These are phyloP conservation scores for Steinernema hermaphroditum DNA, from an alignment of 2,888 invertebrate species.

Conservation along the genomic window DNA sequence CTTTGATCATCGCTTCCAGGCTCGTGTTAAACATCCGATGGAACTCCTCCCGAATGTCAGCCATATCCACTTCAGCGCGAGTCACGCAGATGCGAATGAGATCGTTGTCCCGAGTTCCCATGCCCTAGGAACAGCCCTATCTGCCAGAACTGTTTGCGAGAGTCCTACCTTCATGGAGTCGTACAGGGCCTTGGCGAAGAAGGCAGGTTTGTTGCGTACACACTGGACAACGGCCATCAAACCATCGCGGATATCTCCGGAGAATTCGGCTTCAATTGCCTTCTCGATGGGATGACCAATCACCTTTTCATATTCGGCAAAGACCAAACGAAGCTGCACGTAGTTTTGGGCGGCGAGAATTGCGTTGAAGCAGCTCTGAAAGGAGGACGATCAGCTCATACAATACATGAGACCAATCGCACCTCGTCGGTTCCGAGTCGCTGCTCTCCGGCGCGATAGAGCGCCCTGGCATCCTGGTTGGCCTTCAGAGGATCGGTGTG, in stretches of 20 bases:
- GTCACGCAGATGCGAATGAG: slow-evolving; percentile 60
- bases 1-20: slow-evolving; percentile 34
- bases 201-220: slow-evolving; percentile 46
- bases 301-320: slow-evolving; percentile 68
- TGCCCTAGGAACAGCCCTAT: slow-evolving; percentile 43
- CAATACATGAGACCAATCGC: no score
- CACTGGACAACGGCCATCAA: slow-evolving; percentile 54
- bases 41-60: slow-evolving; percentile 80
- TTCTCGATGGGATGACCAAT: slow-evolving; percentile 66
- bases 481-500: slow-evolving; percentile 77
- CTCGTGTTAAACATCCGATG: slow-evolving; percentile 64
- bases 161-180: slow-evolving; percentile 55
- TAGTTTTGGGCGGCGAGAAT: slow-evolving; percentile 68
- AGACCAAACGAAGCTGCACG: slow-evolving; percentile 67
- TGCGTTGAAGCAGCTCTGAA: slow-evolving; percentile 54
- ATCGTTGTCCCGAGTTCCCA: slow-evolving; percentile 59
- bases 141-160: neutral
- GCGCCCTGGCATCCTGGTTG: slow-evolving; percentile 70
- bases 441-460: slow-evolving; percentile 73
- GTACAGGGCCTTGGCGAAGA: slow-evolving; percentile 62
- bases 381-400: neutral
- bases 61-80: slow-evolving; percentile 73
- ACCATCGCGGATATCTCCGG: slow-evolving; percentile 67
- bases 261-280: slow-evolving; percentile 65
- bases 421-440: slow-evolving; percentile 72